Base-by-base conservation (phyloP, 2,888 invertebrate genomes). In the Euzophera pinguis region DNA sequence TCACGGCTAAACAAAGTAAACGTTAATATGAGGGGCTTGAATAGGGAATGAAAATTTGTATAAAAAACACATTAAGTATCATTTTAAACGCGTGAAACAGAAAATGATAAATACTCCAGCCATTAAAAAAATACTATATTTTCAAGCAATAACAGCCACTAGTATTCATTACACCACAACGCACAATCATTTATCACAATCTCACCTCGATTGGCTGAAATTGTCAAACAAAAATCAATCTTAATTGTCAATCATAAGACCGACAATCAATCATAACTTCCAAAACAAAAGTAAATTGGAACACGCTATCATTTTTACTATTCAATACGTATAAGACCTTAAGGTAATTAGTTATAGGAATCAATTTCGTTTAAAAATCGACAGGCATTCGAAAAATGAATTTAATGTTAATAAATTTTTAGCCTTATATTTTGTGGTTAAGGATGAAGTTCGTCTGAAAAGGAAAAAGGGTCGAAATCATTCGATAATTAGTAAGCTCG, bases 401-500 rank as follows among this genome's bases (percentile, higher is more conserved):
- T 9, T 2, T 32, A 4, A 1, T 8, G 32, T 9, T 9, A 1
- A 9, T 9, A 6, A 1, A 32, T 6, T 32, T 32, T 32, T 32
- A 1, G 7, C 2, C 16, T 39, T 39, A 39, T 9, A 16, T 10
- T 3, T 39, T 16, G 14, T 13, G 3, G 1, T 14, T 38, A 39
- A 27, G 29, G 29, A 38, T 27, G 27, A 27, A 13, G 6, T 38
- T 27, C 8, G 48, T 2, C 1, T 48, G 35, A 22, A 12, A 35
- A 13, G 17, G 42, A 47, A 57, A 55, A 61, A 56, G 52, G 54
- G 58, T 55, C 29, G 35, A 61, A 49, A 57, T 51, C 58, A 51
- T 59, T 65, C 67, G 67, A 68, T 69, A 63, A 67, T 63, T 65
- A 62, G 38, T 51, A 39, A n/a, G 29, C 14, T 53, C 61, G 61